Percentiles rank a stretch among this genome's conserved stretches.
phyloP scores from a whole-genome alignment of 2,888 invertebrate species.

The Electrophaes corylata region DNA sequence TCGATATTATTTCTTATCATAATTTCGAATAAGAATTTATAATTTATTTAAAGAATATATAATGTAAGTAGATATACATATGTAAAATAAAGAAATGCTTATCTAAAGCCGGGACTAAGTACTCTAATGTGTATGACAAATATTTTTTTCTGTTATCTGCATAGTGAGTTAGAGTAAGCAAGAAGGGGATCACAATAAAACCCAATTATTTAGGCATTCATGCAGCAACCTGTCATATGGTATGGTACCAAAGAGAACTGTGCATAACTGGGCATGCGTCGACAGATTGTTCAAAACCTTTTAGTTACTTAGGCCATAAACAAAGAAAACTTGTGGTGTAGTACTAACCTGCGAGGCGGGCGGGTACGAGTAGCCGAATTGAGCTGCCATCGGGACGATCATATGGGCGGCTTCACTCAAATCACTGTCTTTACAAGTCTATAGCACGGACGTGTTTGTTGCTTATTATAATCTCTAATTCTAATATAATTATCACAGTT shows the following conservation, averaged over 20 bases:
- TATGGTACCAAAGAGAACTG: neutral
- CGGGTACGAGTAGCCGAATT: constrained; percentile 96
- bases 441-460: constrained; percentile 71
- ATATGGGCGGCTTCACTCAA: constrained; percentile 82
- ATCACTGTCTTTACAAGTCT: constrained; percentile 82
- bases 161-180: too few species aligned
- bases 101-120: constrained; percentile 1
- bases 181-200: too few species aligned
- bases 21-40: too few species aligned
- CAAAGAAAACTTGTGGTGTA: neutral
- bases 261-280: neutral
- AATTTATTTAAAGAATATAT: neutral
- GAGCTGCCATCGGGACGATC: constrained; percentile 88
- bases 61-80: neutral
- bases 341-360: constrained; percentile 94
- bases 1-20: too few species aligned
- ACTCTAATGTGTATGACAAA: neutral
- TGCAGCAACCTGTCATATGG: neutral
- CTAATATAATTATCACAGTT: constrained; percentile 80
- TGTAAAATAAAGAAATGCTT: too few species aligned
- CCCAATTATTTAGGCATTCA: too few species aligned
- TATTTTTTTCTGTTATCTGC: neutral
- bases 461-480: constrained; percentile 61
- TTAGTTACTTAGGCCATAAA: neutral
- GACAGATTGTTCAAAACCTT: neutral